Evolutionary conservation across 2,797 vertebrate genomes (phyloP), one percentile per base, ranked within the genome.

Genomic region (Tenualosa ilisha): DNA sequence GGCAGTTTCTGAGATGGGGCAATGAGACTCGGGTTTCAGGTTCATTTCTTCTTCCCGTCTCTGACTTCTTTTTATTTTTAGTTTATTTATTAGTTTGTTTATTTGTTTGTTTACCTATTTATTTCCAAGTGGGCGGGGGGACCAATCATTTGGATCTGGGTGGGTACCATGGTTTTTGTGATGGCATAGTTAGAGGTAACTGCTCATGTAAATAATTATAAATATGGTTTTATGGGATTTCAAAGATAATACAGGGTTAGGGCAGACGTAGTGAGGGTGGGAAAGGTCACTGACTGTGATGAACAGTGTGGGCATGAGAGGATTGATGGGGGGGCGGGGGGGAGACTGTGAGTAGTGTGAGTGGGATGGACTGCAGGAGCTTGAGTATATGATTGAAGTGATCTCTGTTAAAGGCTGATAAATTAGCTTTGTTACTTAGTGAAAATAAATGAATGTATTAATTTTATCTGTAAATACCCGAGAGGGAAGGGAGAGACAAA

Each of bases 401-500:
- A 90, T 87, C 83, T 88, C 86, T 90, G 84, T 85, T 90, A 93
- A 93, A 93, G 90, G 93, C 92, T 88, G 91, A 95, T 91, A 89
- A 94, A 94, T 93, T 95, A 94, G 94, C 94, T 96, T 96, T 96
- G 95, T 96, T 96, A 95, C 95, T 94, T 95, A 92, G 95, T 96
- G 93, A 95, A 94, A 94, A 79, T 94, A 94, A 94, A 93, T 96
- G 94, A 96, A 96, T 96, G 94, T 95, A 95, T 93, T 95, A 85
- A 92, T 95, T 95, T 96, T 94, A 91, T 93, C 93, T 96, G 95
- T 96, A 96, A 94, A 95, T 95, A 96, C 90, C 91, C 91, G 93
- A 92, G 92, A 90, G 92, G 92, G 90, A 91, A 90, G 93, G 92
- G 91, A 85, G 87, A 83, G 88, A 87, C 50, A 88, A 87, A 87